phyloP scores from a whole-genome alignment of 2,888 invertebrate species.

The Perithous albicinctus region DNA sequence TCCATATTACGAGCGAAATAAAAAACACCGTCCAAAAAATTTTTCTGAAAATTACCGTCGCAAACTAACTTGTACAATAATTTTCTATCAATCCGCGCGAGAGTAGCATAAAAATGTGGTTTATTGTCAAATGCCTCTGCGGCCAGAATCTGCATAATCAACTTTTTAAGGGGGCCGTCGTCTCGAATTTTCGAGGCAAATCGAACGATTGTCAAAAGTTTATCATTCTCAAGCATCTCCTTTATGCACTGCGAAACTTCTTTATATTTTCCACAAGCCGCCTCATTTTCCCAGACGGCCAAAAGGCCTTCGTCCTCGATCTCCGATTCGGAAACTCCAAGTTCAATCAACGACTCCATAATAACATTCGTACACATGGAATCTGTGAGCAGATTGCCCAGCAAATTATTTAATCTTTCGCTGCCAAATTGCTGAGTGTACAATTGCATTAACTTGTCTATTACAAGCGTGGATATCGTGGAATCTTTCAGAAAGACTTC shows the following conservation, averaged over 20 bases:
- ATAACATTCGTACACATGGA: constrained; percentile 75
- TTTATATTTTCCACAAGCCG: constrained; percentile 76
- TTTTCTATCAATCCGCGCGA: constrained; percentile 79
- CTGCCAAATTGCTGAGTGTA: constrained; percentile 84
- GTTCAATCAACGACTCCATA: constrained; percentile 72
- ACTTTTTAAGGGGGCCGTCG: constrained; percentile 68
- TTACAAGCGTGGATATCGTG: constrained; percentile 76
- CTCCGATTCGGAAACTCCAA: constrained; percentile 70
- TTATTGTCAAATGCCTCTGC: constrained; percentile 73
- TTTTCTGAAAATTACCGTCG: constrained; percentile 82
- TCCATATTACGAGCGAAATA: constrained; percentile 85
- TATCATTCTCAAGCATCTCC: constrained; percentile 79
- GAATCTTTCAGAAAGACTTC: constrained; percentile 83
- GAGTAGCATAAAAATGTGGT: constrained; percentile 75
- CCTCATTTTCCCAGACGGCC: constrained; percentile 77
- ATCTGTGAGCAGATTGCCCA: constrained; percentile 75
- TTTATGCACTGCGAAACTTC: constrained; percentile 76
- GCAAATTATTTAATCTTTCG: constrained; percentile 83
- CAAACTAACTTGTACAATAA: constrained; percentile 80
- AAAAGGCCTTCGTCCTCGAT: constrained; percentile 78
- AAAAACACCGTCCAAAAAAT: constrained; percentile 84
- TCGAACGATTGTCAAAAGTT: constrained; percentile 79
- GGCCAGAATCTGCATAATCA: constrained; percentile 74
- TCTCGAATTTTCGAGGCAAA: constrained; percentile 74
- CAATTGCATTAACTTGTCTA: constrained; percentile 84